Evolutionary conservation across 2,797 vertebrate genomes (phyloP), one percentile per base, ranked within the genome.

Genomic region (Decapterus maruadsi): DNA sequence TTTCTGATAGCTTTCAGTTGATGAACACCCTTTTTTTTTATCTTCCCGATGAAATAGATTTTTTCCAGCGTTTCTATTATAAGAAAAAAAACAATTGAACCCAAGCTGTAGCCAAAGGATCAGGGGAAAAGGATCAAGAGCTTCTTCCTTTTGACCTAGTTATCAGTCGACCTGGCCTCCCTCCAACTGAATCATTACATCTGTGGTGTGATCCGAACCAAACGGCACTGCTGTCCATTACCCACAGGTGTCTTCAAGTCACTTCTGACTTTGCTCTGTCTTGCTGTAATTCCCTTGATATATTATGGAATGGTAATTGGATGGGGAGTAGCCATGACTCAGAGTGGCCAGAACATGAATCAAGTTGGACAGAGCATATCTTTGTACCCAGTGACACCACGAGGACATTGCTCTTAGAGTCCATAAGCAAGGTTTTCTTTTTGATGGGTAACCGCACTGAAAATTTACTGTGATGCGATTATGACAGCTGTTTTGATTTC

Each of bases 271-370:
- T 77, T 73, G 67, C 77, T 83, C 82, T 63, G 83, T 81, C 74
- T 80, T 36, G 74, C 90, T 78, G 71, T 81, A 80, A 85, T 85
- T 92, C 92, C 92, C 92, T 77, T 87, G 94, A 90, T 81, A 87
- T 93, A 96, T 95, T 96, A 95, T 94, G 72, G 81, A 85, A 94
- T 92, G 78, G 93, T 94, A 95, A 95, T 95, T 95, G 94, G 89
- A 94, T 81, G 87, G 94, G 93, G 93, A 94, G 91, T 85, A 90
- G 89, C 88, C 86, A 79, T 91, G 93, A 93, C 93, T 94, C 93
- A 80, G 83, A 89, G 88, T 92, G 85, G 86, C 86, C 84, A 20
- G 87, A 89, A 78, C 93, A 94, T 95, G 94, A 94, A 94, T 95
- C 94, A 95, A 83, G 88, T 87, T 80, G 93, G 87, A 92, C 85